Evolutionary conservation across 2,888 invertebrate species (phyloP).

Genomic region (Scrobipalpa atriplicella): DNA sequence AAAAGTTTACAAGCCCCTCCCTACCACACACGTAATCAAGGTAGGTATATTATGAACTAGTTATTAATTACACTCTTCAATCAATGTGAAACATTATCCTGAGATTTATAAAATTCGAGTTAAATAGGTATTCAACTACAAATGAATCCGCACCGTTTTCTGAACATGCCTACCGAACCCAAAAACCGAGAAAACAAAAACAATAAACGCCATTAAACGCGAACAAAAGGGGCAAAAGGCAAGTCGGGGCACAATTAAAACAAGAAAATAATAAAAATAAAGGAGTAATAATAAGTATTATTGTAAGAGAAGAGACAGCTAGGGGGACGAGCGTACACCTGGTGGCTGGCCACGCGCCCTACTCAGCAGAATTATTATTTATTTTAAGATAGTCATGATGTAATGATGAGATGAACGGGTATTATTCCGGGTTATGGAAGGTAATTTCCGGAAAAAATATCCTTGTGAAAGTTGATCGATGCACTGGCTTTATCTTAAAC

Average conservation of each 20-base stretch:
- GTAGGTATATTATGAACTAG: no score
- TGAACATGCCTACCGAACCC: neutral
- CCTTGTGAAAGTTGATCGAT: no score
- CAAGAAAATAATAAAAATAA: constrained; percentile 75
- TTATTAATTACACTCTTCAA: no score
- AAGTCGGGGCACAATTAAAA: constrained; percentile 76
- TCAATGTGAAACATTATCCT: no score
- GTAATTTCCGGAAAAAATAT: no score
- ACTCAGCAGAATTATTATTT: constrained; percentile 28
- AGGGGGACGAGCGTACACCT: constrained; percentile 60
- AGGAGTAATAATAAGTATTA: constrained; percentile 80
- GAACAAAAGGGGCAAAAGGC: constrained; percentile 81
- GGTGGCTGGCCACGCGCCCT: constrained; percentile 63
- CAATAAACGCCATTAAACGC: constrained; percentile 79
- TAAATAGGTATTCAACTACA: no score
- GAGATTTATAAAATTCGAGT: no score
- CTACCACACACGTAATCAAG: no score
- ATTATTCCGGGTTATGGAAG: no score
- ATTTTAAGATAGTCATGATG: neutral
- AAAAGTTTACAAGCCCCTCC: no score
- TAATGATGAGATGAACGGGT: neutral
- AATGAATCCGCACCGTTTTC: neutral
- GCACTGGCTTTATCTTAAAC: neutral
- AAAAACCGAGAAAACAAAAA: constrained; percentile 45
- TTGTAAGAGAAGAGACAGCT: constrained; percentile 64